A percentile compares a stretch with the other conserved stretches of the same genome.
These are phyloP conservation scores for Phoxinus dragarum DNA, from an alignment of 2,797 vertebrate genomes.

Conservation along the genomic window DNA sequence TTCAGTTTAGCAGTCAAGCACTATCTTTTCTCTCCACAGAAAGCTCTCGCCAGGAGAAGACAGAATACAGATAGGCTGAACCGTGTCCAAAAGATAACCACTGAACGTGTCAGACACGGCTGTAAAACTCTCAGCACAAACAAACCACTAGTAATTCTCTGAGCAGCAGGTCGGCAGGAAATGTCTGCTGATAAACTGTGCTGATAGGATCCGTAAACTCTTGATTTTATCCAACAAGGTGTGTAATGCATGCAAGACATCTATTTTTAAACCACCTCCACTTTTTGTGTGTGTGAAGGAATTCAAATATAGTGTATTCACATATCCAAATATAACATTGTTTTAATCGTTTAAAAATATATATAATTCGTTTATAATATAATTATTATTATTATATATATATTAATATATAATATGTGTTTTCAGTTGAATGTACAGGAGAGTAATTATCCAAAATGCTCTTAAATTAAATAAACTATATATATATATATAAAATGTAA, in stretches of 20 bases:
- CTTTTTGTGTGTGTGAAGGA: neutral
- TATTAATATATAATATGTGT: neutral
- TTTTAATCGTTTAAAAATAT: neutral
- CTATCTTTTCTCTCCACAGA: neutral
- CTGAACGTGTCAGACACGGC: constrained; percentile 23
- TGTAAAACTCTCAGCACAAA: constrained; percentile 38
- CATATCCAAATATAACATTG: neutral
- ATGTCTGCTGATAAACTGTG: constrained; percentile 44
- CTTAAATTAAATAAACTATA: neutral
- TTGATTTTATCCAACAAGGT: constrained; percentile 26
- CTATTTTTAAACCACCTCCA: constrained; percentile 15
- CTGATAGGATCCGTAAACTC: constrained; percentile 35
- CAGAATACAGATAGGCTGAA: constrained; percentile 39
- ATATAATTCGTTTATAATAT: neutral
- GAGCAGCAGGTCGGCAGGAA: constrained; percentile 38
- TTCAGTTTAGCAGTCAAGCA: neutral
- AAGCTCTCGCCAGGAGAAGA: neutral
- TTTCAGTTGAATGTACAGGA: neutral
- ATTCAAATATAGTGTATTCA: neutral
- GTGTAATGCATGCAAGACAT: neutral
- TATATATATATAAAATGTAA: neutral
- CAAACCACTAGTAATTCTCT: constrained; percentile 35
- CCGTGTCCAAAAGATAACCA: constrained; percentile 24
- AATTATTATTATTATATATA: neutral
- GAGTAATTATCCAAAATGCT: neutral